These are phyloP conservation scores for Pristionchus arcanus DNA, from an alignment of 2,888 invertebrate genomes.

Conservation along the genomic window DNA sequence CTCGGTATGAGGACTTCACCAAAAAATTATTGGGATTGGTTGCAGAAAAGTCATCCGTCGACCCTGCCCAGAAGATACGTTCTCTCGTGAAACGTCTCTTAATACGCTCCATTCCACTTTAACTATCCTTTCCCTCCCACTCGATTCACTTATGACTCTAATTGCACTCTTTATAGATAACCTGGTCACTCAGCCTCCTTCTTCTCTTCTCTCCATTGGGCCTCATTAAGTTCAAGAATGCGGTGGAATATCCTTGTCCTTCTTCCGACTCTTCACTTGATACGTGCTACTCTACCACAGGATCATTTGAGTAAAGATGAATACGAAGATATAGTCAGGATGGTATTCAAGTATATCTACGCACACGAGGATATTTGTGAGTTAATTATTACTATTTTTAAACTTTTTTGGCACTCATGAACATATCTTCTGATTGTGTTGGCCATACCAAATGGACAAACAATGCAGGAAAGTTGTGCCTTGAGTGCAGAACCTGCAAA, in stretches of 20 bases:
- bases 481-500: no score
- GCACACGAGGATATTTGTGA: constrained; percentile 51
- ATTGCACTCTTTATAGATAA: constrained; percentile 53
- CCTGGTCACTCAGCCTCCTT: constrained; percentile 44
- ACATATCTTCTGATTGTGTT: no score
- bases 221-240: constrained; percentile 13
- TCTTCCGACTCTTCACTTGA: not conserved
- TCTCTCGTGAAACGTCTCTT: no score
- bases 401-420: not conserved
- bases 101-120: not conserved
- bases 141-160: constrained; percentile 48
- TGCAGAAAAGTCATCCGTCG: no score
- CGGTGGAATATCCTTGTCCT: constrained; percentile 16
- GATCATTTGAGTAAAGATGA: constrained; percentile 29
- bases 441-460: no score
- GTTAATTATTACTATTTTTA: not conserved
- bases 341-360: constrained; percentile 53
- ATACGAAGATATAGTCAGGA: constrained; percentile 22
- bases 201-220: constrained; percentile 25
- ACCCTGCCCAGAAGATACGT: no score
- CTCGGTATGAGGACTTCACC: no score
- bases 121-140: not conserved
- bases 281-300: not conserved
- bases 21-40: no score
- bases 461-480: no score